Percentiles rank a stretch among this genome's conserved stretches.
Evolutionary conservation across 2,888 invertebrate genomes (phyloP).

Genomic region (Fragum fragum): DNA sequence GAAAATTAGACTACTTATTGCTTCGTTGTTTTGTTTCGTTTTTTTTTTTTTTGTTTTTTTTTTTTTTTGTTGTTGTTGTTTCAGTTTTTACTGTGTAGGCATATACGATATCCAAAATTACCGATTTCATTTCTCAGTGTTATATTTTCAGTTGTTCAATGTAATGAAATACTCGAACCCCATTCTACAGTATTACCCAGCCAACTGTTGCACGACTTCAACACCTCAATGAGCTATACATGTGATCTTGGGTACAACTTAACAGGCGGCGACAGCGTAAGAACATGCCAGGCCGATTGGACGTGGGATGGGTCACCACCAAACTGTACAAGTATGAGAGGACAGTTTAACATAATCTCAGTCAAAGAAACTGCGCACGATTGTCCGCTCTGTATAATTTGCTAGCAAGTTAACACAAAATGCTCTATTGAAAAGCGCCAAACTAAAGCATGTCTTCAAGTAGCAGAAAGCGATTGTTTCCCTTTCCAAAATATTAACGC

Average conservation of each 20-base stretch:
- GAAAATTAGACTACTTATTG: no score
- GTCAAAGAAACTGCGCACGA: not conserved
- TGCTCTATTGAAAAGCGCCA: no score
- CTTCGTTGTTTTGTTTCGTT: no score
- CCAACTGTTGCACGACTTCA: conserved; percentile 43
- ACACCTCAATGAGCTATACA: conserved; percentile 46
- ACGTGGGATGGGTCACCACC: conserved; percentile 45
- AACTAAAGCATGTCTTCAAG: no score
- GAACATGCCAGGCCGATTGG: conserved; percentile 50
- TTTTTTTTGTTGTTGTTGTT: no score
- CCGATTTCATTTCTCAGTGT: not conserved
- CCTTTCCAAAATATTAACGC: no score
- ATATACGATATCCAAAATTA: not conserved
- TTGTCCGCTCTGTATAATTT: not conserved
- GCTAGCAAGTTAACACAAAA: not conserved
- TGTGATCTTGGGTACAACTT: conserved; percentile 60
- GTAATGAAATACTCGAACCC: conserved; percentile 20
- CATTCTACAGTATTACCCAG: conserved; percentile 31
- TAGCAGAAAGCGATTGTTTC: no score
- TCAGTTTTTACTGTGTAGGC: not conserved
- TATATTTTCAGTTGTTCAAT: conserved; percentile 50
- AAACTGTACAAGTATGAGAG: conserved; percentile 54
- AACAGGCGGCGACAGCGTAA: conserved; percentile 44
- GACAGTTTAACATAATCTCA: not conserved
- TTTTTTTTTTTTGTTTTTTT: no score